Evolutionary conservation across 2,797 vertebrate species (phyloP).

Genomic region (Salarias fasciatus): DNA sequence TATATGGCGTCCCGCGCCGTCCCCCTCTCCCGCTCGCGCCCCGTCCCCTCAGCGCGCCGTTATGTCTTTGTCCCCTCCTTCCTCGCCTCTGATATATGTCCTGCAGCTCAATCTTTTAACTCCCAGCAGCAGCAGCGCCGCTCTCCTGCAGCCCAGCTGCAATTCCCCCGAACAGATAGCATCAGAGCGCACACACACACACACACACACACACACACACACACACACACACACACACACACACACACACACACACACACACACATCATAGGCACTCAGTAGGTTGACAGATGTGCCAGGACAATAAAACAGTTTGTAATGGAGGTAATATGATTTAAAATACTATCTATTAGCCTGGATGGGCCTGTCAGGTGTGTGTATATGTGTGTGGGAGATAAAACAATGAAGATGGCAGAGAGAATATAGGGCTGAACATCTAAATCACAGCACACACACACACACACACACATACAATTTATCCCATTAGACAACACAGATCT

Average conservation of each 20-base stretch:
- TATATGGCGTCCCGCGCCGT: conserved; percentile 38
- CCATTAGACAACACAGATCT: conserved; percentile 60
- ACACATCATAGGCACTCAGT: conserved; percentile 82
- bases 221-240: conserved; percentile 16
- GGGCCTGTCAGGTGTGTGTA: conserved; percentile 68
- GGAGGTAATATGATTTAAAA: conserved; percentile 99
- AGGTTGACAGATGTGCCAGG: conserved; percentile 89
- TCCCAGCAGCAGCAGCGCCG: conserved; percentile 87
- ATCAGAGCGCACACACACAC: conserved; percentile 78
- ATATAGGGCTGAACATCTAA: conserved; percentile 73
- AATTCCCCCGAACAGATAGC: conserved; percentile 96
- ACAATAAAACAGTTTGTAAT: conserved; percentile 98
- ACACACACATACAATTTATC: conserved; percentile 44
- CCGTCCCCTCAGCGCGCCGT: conserved; percentile 67
- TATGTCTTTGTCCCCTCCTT: conserved; percentile 80
- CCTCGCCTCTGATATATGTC: conserved; percentile 63
- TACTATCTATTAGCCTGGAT: conserved; percentile 93
- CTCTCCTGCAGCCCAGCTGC: conserved; percentile 91
- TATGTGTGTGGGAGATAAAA: conserved; percentile 65
- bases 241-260: conserved; percentile 72
- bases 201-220: conserved; percentile 5
- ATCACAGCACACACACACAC: conserved; percentile 51
- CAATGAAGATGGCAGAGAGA: conserved; percentile 74
- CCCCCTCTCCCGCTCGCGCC: conserved; percentile 72
- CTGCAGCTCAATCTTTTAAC: conserved; percentile 69